Base-by-base conservation (phyloP, 1,140 invertebrate genomes). In the Rhagoletis zephyria region DNA sequence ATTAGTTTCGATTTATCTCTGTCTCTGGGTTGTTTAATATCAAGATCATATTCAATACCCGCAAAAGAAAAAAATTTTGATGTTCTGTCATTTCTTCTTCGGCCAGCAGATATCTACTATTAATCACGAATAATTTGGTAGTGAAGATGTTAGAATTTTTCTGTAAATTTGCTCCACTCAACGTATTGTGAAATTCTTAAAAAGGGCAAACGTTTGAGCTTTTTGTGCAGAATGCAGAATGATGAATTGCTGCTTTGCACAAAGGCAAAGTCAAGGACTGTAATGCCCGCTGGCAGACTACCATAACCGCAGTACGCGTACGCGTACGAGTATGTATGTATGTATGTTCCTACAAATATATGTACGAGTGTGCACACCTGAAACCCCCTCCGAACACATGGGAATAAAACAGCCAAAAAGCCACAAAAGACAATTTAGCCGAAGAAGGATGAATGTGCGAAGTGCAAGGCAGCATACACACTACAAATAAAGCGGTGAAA, bases 371-470 rank as follows among this genome's bases (percentile, higher is more conserved):
- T 42, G 12, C 65, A 30, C 30, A 40, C 9, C 30, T 81, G 48
- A 59, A 70, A 81, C n/a, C 48, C 74, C 19, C 74, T 56, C 16
- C 4, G 19, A 42, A 14, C 48, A 51, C 45, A 81, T 81, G 70
- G 14, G 74, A 19, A 30, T 30, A 48, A 30, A 30, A 16, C 74
- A 81, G 74, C 74, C 74, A 51, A 59, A 81, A 81, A 81, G 48
- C 74, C 74, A 81, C 74, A 81, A 81, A 81, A 81, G 48, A 81
- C 48, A 81, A 81, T 56, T 59, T 81, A 30, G 74, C 48, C 74
- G 16, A 81, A 81, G 48, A 70, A 81, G 3, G 51, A 3, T 10
- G 42, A 48, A 74, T 74, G 5, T 51, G 48, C 48, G 51, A 9
- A 10, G 48, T 48, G 51, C n/a, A n/a, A 30, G 4, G 74, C 74